Evolutionary conservation across 1,140 invertebrate species (phyloP), one percentile per base, ranked within the genome.

Genomic region (Cyrtorhinus lividipennis): DNA sequence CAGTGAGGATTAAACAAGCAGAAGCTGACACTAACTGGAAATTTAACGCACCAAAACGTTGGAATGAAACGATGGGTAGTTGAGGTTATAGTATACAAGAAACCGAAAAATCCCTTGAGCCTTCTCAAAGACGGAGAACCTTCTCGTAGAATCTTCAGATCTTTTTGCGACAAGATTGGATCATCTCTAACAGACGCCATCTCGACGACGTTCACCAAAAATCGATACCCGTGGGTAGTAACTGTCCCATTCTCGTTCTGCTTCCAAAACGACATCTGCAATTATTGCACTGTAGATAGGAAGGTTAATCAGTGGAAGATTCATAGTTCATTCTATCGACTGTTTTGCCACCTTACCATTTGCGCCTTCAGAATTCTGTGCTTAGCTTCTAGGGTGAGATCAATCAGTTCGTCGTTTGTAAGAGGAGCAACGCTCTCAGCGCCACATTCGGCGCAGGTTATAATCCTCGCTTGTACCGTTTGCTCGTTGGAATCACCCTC

Each of bases 21-120:
- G n/a, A n/a, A n/a, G n/a, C n/a, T n/a, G n/a, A n/a, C n/a, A n/a
- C n/a, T n/a, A n/a, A n/a, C n/a, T n/a, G n/a, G n/a, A n/a, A n/a
- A n/a, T n/a, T n/a, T n/a, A n/a, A n/a, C n/a, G n/a, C n/a, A 53
- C 48, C 48, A 53, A 23, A 18, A 30, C 10, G 58, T 59, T 26
- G 58, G 58, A 18, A 59, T 59, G 58, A 30, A 59, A 15, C 27
- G 24, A 30, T 59, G 58, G 38, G 58, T 59, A 18, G 24, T 59
- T 8, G 25, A 59, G 2, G 58, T 59, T 3, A 59, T 18, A 27
- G 58, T 59, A 23, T 27, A 30, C 2, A 59, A 26, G 27, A 30
- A 30, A 2, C 58, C 58, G 3, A 59, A 59, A 22, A 25, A 59
- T 27, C 24, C n/a, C 38, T 30, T 59, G 13, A 59, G 12, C n/a